phyloP scores from a whole-genome alignment of 37 sponge, comb jelly and placozoan genomes.

The Eunapius fragilis region DNA sequence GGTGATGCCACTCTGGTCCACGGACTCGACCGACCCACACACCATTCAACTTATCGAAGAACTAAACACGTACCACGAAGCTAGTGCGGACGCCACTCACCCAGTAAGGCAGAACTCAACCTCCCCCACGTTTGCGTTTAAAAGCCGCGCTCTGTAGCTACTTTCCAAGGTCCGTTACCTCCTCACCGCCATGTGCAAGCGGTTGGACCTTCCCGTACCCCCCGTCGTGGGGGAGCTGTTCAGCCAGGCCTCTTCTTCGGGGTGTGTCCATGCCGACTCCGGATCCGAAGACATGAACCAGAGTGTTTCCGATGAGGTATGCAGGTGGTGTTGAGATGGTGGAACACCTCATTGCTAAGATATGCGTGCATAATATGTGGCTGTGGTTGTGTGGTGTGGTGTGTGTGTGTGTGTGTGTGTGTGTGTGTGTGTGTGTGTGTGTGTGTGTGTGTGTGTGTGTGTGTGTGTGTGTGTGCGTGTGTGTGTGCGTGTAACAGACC shows the following conservation, averaged over 20 bases:
- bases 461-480: slow-evolving; percentile 21
- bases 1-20: slow-evolving; percentile 77
- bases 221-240: slow-evolving; percentile 70
- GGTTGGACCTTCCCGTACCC: slow-evolving; percentile 44
- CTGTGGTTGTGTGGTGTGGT: neutral
- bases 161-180: slow-evolving; percentile 65
- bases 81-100: slow-evolving; percentile 52
- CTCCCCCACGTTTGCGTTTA: neutral
- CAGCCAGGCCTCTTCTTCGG: slow-evolving; percentile 78
- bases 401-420: slow-evolving; percentile 14
- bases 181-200: slow-evolving; percentile 41
- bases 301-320: neutral
- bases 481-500: slow-evolving; percentile 5
- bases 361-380: neutral
- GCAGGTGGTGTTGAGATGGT: neutral
- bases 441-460: slow-evolving; percentile 11
- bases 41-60: slow-evolving; percentile 59
- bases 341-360: neutral
- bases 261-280: slow-evolving; percentile 2
- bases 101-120: slow-evolving; percentile 52
- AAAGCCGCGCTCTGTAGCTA: slow-evolving; percentile 41
- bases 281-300: neutral
- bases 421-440: slow-evolving; percentile 2
- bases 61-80: slow-evolving; percentile 69
- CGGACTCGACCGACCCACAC: slow-evolving; percentile 53